A percentile compares a stretch with the other conserved stretches of the same genome.
Evolutionary conservation across 1,140 invertebrate genomes (phyloP).

Genomic region (Drosophila tsacasi): DNA sequence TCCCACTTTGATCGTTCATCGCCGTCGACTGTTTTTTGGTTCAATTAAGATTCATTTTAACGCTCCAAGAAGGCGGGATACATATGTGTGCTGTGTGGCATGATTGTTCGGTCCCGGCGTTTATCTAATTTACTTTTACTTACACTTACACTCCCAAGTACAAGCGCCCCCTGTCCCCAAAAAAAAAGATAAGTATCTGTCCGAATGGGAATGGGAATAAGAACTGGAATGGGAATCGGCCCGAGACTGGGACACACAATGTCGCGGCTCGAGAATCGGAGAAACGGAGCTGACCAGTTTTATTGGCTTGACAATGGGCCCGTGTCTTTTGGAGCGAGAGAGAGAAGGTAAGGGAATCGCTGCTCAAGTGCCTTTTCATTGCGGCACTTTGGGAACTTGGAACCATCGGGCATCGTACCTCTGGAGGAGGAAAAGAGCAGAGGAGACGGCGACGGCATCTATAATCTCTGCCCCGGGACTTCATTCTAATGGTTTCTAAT

Average conservation of each 20-base stretch:
- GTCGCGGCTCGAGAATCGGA: constrained; percentile 22
- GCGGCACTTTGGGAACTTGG: constrained; percentile 38
- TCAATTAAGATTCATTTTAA: constrained; percentile 83
- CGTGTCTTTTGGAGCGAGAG: constrained; percentile 33
- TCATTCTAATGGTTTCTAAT: constrained; percentile 70
- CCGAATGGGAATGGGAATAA: constrained; percentile 24
- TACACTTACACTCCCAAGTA: constrained; percentile 63
- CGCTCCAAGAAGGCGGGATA: constrained; percentile 26
- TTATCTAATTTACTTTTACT: constrained; percentile 84
- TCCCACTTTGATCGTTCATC: constrained; percentile 63
- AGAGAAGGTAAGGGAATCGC: constrained; percentile 62
- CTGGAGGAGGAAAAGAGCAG: background rate
- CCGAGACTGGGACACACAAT: constrained; percentile 17
- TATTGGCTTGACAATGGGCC: constrained; percentile 81
- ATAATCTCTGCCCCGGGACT: constrained; percentile 34
- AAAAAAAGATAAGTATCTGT: constrained; percentile 63
- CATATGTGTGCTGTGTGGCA: constrained; percentile 27
- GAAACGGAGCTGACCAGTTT: constrained; percentile 49
- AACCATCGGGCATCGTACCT: constrained; percentile 1
- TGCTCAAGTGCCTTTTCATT: constrained; percentile 59
- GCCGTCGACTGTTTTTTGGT: constrained; percentile 41
- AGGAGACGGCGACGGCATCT: constrained; percentile 23
- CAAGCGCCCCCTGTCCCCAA: constrained; percentile 54
- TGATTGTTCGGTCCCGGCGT: constrained; percentile 74
- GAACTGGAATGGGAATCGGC: constrained; percentile 16